Evolutionary conservation across 1,140 invertebrate genomes (phyloP).

Genomic region (Pogonognathellus flavescens): DNA sequence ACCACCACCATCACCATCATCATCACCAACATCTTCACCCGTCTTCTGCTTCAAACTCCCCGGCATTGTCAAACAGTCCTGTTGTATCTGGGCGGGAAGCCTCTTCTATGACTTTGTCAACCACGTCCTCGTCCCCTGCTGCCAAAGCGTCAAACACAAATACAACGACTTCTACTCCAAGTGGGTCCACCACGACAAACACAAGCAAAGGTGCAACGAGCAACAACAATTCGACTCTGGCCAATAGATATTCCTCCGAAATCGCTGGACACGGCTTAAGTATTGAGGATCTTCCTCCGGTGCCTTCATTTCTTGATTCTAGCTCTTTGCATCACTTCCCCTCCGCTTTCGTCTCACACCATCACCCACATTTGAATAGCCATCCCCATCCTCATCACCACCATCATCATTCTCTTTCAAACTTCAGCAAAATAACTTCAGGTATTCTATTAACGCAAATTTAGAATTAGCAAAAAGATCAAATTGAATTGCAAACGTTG

Average conservation of each 20-base stretch:
- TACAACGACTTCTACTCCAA: neutral
- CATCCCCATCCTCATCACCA: conserved; percentile 1
- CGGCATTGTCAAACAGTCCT: conserved; percentile 17
- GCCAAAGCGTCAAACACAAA: neutral
- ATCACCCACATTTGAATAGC: conserved; percentile 44
- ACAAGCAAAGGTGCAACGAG: neutral
- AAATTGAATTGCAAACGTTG: no score
- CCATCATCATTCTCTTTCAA: conserved; percentile 45
- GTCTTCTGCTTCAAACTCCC: conserved; percentile 21
- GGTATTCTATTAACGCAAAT: neutral
- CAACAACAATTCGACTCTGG: conserved; percentile 23
- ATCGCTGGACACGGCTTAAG: conserved; percentile 28
- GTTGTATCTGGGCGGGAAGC: conserved; percentile 34
- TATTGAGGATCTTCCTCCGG: conserved; percentile 51
- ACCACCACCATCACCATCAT: conserved; percentile 24
- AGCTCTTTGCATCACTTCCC: conserved; percentile 58
- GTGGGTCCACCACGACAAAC: neutral
- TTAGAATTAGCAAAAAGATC: neutral
- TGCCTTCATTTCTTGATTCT: conserved; percentile 59
- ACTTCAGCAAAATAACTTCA: conserved; percentile 17
- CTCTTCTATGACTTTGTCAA: conserved; percentile 43
- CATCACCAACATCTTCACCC: neutral
- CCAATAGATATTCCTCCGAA: neutral
- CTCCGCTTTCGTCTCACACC: conserved; percentile 58
- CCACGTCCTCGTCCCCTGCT: conserved; percentile 3